Conservation (phyloP, 2,113 vertebrate genomes). For the Ciconia maguari region DNA sequence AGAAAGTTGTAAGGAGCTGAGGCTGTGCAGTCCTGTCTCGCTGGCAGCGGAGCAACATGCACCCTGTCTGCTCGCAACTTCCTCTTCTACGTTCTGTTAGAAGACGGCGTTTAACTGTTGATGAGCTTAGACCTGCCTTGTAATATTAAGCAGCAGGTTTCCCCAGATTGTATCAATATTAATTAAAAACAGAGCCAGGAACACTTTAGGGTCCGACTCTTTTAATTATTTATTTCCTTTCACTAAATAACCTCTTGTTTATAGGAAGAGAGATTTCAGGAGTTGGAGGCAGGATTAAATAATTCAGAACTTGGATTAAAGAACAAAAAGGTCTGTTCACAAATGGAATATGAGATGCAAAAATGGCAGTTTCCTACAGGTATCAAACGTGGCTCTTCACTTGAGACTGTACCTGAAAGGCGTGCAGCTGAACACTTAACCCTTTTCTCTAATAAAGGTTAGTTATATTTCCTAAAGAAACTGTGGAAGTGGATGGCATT, state of each 20-base stretch:
- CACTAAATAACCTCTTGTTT: conserved; percentile 43
- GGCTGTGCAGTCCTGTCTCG: background rate
- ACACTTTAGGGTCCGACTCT: conserved; percentile 31
- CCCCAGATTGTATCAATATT: conserved; percentile 48
- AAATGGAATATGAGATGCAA: conserved; percentile 32
- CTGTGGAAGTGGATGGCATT: background rate
- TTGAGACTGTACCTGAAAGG: background rate
- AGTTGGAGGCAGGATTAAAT: conserved; percentile 36
- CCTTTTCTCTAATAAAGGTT: background rate
- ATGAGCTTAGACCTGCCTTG: conserved; percentile 32
- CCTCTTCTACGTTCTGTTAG: conserved; percentile 15
- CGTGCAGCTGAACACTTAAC: background rate
- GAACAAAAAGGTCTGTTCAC: conserved; percentile 41
- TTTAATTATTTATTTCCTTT: conserved; percentile 51
- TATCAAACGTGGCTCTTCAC: background rate
- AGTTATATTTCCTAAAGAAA: background rate
- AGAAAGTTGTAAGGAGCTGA: background rate
- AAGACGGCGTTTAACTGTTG: conserved; percentile 17
- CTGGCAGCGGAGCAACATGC: background rate
- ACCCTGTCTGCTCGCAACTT: background rate
- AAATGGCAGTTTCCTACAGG: conserved; percentile 31
- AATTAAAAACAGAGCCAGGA: conserved; percentile 53
- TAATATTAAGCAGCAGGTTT: conserved; percentile 30
- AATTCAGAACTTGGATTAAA: conserved; percentile 47
- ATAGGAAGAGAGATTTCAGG: background rate